Conservation (phyloP, 2,113 vertebrate genomes). For the Festucalex cinctus region DNA sequence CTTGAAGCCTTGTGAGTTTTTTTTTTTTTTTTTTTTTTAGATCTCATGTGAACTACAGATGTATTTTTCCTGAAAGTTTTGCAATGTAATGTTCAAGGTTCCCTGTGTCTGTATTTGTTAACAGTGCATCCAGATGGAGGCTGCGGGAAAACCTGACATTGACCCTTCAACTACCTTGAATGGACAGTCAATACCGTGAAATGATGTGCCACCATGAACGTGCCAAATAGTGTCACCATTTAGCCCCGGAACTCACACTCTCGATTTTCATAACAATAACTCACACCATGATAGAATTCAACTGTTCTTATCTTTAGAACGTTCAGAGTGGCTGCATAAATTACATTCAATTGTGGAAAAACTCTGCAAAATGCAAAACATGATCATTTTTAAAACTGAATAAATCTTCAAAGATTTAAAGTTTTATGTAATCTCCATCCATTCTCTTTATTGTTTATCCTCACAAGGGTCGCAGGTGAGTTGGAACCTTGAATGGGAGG, state of each 20-base stretch:
- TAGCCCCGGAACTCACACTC: neutral
- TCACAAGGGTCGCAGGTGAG: too few relatives aligned
- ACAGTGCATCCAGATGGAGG: constrained; percentile 36
- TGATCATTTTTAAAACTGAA: neutral
- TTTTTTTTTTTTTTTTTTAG: neutral
- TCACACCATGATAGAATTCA: neutral
- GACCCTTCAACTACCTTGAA: constrained; percentile 31
- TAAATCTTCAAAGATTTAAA: neutral
- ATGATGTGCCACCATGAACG: neutral
- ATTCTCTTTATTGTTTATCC: too few relatives aligned
- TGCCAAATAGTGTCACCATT: constrained; percentile 6
- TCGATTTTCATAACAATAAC: neutral
- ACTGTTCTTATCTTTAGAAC: constrained; percentile 9
- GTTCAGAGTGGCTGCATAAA: neutral
- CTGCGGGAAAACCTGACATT: constrained; percentile 8
- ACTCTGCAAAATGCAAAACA: neutral
- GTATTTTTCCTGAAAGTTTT: neutral
- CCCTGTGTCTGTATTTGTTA: constrained; percentile 13
- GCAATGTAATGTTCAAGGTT: neutral
- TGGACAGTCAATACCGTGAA: constrained; percentile 33
- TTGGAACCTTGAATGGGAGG: too few relatives aligned
- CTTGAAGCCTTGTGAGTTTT: neutral
- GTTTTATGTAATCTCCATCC: too few relatives aligned
- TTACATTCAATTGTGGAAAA: neutral
- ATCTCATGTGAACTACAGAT: neutral